Evolutionary conservation across 2,888 invertebrate genomes (phyloP).

Genomic region (Eupithecia insigniata): DNA sequence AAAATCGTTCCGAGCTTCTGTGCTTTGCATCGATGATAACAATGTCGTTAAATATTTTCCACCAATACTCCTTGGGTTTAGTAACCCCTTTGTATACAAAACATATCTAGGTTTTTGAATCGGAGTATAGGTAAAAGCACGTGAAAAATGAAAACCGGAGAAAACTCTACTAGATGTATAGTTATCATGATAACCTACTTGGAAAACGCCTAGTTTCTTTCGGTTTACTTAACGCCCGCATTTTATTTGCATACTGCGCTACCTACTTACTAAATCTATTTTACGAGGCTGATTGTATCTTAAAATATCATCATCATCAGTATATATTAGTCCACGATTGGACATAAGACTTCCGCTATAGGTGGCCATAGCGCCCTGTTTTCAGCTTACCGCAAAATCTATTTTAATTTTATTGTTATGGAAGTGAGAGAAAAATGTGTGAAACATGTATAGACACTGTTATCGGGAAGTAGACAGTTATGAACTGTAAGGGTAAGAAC

Average conservation of each 20-base stretch:
- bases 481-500: not conserved
- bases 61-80: too few species aligned
- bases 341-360: not conserved
- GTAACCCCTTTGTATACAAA: too few species aligned
- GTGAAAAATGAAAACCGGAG: not conserved
- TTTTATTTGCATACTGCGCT: constrained; percentile 36
- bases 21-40: too few species aligned
- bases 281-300: constrained; percentile 25
- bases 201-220: constrained; percentile 30
- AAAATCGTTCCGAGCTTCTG: too few species aligned
- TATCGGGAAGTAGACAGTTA: not conserved
- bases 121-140: too few species aligned
- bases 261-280: constrained; percentile 36
- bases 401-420: not conserved
- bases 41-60: too few species aligned
- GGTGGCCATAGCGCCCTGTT: not conserved
- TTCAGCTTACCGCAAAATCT: not conserved
- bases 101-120: too few species aligned
- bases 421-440: not conserved
- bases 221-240: constrained; percentile 38
- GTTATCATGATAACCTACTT: not conserved
- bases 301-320: not conserved
- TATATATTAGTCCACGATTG: not conserved
- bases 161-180: not conserved
- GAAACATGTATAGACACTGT: not conserved